Conservation (phyloP, 2,888 invertebrate species). For the Argyra leucocephala region DNA sequence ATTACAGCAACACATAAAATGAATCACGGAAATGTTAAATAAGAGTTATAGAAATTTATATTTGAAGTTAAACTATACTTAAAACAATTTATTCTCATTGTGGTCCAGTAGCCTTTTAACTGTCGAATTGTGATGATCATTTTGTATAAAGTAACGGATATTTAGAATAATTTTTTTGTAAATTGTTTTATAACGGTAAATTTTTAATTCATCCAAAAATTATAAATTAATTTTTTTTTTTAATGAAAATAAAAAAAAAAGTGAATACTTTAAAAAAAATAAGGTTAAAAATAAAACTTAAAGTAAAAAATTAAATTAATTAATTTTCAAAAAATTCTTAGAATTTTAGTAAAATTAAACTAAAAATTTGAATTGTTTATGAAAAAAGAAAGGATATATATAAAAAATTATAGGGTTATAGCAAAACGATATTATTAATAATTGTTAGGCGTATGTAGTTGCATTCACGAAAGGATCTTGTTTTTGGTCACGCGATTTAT, state of each 20-base stretch:
- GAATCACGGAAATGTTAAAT: background rate
- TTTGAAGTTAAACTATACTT: too few relatives aligned
- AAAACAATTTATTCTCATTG: background rate
- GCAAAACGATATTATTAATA: background rate
- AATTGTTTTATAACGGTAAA: background rate
- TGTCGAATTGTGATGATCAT: background rate
- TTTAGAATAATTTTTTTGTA: background rate
- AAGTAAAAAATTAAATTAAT: too few relatives aligned
- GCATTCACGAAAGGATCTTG: background rate
- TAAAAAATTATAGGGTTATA: too few relatives aligned
- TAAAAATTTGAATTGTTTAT: background rate
- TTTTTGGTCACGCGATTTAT: constrained; percentile 1
- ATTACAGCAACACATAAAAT: too few relatives aligned
- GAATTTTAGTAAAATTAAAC: background rate
- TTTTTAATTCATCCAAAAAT: background rate
- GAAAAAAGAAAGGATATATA: too few relatives aligned
- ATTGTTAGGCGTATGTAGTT: background rate
- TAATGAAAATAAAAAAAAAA: background rate
- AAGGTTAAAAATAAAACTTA: too few relatives aligned
- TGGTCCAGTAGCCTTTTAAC: constrained; percentile 3
- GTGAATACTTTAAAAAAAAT: background rate
- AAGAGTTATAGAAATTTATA: background rate
- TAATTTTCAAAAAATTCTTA: background rate
- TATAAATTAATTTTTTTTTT: background rate
- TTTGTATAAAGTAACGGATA: background rate